A percentile compares a stretch with the other conserved stretches of the same genome.
These are phyloP conservation scores for Oreochromis tanganicae DNA, from an alignment of 2,113 vertebrate genomes.

Conservation along the genomic window DNA sequence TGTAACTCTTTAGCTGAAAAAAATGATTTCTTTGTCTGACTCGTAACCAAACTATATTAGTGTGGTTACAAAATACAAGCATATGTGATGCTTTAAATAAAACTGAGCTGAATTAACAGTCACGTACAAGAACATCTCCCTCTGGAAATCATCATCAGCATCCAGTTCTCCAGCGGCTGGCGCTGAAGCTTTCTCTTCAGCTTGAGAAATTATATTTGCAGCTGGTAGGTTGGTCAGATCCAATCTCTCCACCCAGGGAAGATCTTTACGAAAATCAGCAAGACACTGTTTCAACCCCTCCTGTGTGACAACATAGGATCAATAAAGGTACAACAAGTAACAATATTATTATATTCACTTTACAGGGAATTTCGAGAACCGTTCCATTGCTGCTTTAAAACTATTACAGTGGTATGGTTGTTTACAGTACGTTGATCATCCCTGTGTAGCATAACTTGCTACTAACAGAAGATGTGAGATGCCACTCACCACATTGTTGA, in stretches of 20 bases:
- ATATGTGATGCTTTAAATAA: background rate
- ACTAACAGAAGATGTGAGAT: background rate
- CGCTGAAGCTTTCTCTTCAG: slow-evolving; percentile 20
- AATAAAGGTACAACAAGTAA: background rate
- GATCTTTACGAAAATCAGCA: slow-evolving; percentile 77
- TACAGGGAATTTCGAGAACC: background rate
- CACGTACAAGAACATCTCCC: slow-evolving; percentile 96
- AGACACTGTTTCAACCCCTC: slow-evolving; percentile 82
- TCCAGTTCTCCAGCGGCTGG: slow-evolving; percentile 47
- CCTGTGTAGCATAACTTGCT: background rate
- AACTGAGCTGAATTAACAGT: background rate
- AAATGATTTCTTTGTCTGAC: background rate
- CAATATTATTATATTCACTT: background rate
- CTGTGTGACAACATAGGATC: slow-evolving; percentile 53
- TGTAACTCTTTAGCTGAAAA: background rate
- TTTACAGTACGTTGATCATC: background rate
- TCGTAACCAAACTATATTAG: background rate
- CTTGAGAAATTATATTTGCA: slow-evolving; percentile 46
- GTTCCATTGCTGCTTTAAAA: background rate
- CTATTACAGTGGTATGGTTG: background rate
- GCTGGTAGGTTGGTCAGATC: slow-evolving; percentile 79
- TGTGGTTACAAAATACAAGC: background rate
- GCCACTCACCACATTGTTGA: slow-evolving; percentile 82
- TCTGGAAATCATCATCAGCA: slow-evolving; percentile 90
- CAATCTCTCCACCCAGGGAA: slow-evolving; percentile 88